Percentiles rank a stretch among this genome's conserved stretches.
phyloP scores from a whole-genome alignment of 2,888 invertebrate genomes.

The Ischnura elegans region DNA sequence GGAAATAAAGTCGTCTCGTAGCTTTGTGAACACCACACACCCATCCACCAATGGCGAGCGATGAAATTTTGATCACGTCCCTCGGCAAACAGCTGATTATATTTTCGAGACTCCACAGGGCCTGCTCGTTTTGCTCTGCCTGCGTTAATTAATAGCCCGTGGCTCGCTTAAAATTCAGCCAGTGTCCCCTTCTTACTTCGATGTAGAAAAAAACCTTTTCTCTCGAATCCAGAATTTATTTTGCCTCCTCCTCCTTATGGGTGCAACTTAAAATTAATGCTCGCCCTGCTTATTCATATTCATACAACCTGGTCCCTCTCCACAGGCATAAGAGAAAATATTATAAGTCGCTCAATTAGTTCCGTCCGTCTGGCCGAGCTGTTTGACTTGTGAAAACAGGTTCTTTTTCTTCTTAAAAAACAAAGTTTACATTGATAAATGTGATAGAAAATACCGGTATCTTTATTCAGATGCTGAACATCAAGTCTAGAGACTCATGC shows the following conservation, averaged over 20 bases:
- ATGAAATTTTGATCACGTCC: slow-evolving; percentile 2
- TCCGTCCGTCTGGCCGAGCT: background rate
- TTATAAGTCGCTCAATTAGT: background rate
- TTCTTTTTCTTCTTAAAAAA: background rate
- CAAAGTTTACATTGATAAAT: background rate
- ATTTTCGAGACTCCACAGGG: background rate
- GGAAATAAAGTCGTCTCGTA: background rate
- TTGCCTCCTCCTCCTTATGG: background rate
- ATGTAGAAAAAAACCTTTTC: background rate
- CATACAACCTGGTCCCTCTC: background rate
- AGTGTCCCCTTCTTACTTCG: background rate
- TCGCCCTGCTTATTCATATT: background rate
- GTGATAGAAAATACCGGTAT: background rate
- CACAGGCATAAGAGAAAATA: background rate
- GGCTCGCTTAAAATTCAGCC: background rate
- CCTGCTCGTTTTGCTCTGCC: background rate
- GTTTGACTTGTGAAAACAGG: background rate
- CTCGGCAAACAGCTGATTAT: background rate
- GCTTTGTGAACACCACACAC: background rate
- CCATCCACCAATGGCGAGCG: background rate
- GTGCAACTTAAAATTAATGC: background rate
- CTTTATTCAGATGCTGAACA: background rate
- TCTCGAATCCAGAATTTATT: background rate
- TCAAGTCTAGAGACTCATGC: background rate
- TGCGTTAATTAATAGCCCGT: background rate